These are phyloP conservation scores for Willisornis vidua DNA, from an alignment of 2,113 vertebrate genomes.

Conservation along the genomic window DNA sequence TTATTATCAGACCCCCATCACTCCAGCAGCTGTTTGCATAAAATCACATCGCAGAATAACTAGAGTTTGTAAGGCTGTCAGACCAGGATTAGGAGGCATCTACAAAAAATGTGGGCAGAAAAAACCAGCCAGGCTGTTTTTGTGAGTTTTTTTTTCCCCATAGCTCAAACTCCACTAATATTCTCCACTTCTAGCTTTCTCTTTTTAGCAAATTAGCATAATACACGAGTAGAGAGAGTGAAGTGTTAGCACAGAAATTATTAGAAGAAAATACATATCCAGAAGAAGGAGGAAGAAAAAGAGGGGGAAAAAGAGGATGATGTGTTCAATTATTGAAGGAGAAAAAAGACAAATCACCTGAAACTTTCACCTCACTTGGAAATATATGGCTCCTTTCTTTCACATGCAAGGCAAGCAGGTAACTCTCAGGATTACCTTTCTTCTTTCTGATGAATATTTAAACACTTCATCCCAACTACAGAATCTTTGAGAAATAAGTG, in stretches of 20 bases:
- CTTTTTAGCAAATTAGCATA: background rate
- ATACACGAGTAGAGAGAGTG: background rate
- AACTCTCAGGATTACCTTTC: background rate
- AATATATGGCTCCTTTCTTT: background rate
- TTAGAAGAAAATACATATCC: background rate
- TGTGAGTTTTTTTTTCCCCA: background rate
- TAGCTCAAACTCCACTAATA: background rate
- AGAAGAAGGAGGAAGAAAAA: background rate
- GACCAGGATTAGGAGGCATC: background rate
- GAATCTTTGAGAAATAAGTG: background rate
- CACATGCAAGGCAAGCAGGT: background rate
- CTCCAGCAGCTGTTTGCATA: slow-evolving; percentile 1
- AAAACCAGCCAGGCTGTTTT: background rate
- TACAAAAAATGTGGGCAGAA: background rate
- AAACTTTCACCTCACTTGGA: background rate
- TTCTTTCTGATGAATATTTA: background rate
- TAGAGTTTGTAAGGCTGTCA: background rate
- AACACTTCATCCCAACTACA: background rate
- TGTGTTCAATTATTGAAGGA: background rate
- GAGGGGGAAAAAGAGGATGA: background rate
- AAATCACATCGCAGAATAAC: background rate
- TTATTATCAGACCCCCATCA: background rate
- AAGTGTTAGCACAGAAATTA: background rate
- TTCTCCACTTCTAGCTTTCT: background rate
- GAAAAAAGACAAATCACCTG: background rate